Evolutionary conservation across 2,113 vertebrate species (phyloP), one percentile per base, ranked within the genome.

Genomic region (Calidris pugnax): DNA sequence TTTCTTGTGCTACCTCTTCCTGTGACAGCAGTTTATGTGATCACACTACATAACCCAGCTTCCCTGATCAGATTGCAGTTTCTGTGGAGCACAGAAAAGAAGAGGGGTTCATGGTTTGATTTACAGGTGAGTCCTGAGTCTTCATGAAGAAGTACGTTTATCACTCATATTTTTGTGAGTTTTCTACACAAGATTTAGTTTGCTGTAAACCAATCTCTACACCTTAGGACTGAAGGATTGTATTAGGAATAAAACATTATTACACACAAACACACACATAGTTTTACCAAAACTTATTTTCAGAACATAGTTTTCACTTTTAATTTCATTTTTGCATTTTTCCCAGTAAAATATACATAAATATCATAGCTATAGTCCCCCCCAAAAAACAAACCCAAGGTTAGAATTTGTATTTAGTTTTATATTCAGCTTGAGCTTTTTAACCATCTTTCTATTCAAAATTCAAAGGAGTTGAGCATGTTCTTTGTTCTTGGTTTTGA

Each of bases 401-500:
- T 22, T 4, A 90, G 30, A 63, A 82, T 30, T 33, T 35, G 2
- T 11, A 39, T 64, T 56, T 39, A 59, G 30, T 33, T 37, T 69
- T 72, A 2, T 59, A 56, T 66, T 76, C 14, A 85, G 1, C 10
- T 71, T 78, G 20, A 7, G 1, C 22, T 74, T 77, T 85, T 20
- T 14, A 71, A 18, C 11, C 5, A 56, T 6, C 2, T 67, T 81
- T 62, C 12, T 80, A 47, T 21, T 35, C 2, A 66, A 41, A 71
- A 59, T 57, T 41, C 47, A 63, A 43, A 79, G 56, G 16, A 15
- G 1, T 10, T 59, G 6, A 41, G 2, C 2, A 14, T 33, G 5
- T 0, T 17, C 37, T 47, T 45, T 51, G 1, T 1, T 72, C 4
- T 0, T 83, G 20, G 0, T 6, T 85, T 85, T 87, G 27, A 69